Evolutionary conservation across 2,113 vertebrate genomes (phyloP), one percentile per base, ranked within the genome.

Genomic region (Carassius gibelio): DNA sequence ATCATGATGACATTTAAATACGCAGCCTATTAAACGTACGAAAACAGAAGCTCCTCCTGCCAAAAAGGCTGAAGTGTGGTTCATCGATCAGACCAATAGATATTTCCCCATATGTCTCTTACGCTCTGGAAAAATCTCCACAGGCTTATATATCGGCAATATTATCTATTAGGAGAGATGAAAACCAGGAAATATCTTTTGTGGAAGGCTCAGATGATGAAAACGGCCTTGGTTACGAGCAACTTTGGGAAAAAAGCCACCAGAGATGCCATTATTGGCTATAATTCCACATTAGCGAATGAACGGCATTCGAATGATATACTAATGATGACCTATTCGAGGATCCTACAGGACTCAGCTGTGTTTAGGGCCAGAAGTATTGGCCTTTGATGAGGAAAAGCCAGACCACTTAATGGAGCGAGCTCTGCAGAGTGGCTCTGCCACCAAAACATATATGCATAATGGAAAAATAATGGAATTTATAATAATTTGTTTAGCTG

Each of bases 401-500:
- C 89, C 83, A 92, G 87, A 87, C 90, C 91, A 92, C 93, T 94
- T 94, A 93, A 90, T 88, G 77, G 77, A 78, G 45, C 75, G 76
- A 36, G 81, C 77, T 61, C 64, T 85, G 82, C 78, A 82, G 89
- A 87, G 87, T 72, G 87, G 77, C 86, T 81, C 90, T 75, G 88
- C 88, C 89, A 71, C 92, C 90, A 91, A 93, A 92, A 91, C 92
- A 95, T 93, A 91, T 89, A 95, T 95, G 93, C 93, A 94, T 94
- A 94, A 94, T 94, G 93, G 92, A 92, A 90, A 91, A 93, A 95
- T 94, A 94, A 95, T 95, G 92, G 91, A 92, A 93, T 94, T 92
- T 93, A 92, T 91, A 92, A 94, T 95, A 92, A 93, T 94, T 94
- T 93, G 92, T 94, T 94, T 94, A 92, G 91, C 88, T 87, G 87